phyloP scores from a whole-genome alignment of 1,140 invertebrate genomes.

The Drosophila gunungcola region DNA sequence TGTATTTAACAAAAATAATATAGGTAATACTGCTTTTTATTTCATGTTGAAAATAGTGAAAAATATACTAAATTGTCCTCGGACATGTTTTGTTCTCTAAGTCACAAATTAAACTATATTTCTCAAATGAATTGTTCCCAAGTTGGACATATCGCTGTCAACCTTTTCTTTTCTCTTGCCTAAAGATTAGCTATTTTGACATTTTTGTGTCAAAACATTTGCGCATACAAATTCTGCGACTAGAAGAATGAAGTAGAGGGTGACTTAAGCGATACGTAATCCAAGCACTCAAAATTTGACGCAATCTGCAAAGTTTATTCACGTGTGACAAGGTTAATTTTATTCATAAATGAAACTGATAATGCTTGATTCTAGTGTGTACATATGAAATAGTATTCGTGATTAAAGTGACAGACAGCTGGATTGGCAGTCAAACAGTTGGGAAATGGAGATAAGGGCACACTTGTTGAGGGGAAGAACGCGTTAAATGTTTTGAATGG shows the following conservation, averaged over 20 bases:
- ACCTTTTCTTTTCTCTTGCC: conserved; percentile 12
- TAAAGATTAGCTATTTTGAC: conserved; percentile 19
- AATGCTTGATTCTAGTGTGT: conserved; percentile 26
- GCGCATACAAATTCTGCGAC: conserved; percentile 21
- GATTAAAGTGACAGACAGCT: conserved; percentile 43
- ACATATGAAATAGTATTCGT: conserved; percentile 33
- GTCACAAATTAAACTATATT: neutral
- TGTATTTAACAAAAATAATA: no score
- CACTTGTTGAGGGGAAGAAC: neutral
- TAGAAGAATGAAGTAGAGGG: conserved; percentile 8
- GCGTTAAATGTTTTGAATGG: no score
- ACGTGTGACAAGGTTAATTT: conserved; percentile 69
- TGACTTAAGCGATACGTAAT: conserved; percentile 37
- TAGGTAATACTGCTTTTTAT: no score
- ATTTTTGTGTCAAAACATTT: conserved; percentile 62
- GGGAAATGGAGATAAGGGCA: conserved; percentile 10
- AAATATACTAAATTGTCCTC: no score
- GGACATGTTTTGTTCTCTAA: no score
- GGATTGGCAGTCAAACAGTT: conserved; percentile 41
- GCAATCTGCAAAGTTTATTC: conserved; percentile 72
- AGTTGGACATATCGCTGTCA: conserved; percentile 10
- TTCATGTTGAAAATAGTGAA: no score
- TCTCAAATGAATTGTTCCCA: neutral
- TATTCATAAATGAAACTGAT: conserved; percentile 49
- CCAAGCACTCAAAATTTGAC: conserved; percentile 58